phyloP scores from a whole-genome alignment of 2,113 vertebrate species.

The Cynocephalus volans region DNA sequence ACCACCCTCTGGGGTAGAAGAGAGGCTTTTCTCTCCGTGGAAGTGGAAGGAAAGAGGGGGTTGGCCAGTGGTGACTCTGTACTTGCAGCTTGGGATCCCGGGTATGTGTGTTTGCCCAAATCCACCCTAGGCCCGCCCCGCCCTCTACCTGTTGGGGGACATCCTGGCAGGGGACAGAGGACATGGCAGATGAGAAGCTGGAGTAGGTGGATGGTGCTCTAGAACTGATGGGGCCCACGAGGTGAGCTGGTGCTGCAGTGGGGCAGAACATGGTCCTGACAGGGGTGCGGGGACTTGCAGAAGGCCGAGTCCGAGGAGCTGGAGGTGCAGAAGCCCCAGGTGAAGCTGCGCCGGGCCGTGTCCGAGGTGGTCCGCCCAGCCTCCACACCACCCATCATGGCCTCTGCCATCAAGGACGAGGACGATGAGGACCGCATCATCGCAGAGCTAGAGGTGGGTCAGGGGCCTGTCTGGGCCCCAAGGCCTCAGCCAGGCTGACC shows the following conservation, averaged over 20 bases:
- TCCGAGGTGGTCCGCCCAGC: conserved; percentile 97
- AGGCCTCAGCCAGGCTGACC: neutral
- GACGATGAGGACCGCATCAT: conserved; percentile 94
- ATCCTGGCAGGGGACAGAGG: neutral
- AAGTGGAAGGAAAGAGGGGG: neutral
- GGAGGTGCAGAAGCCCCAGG: conserved; percentile 95
- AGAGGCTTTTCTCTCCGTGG: neutral
- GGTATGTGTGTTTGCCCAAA: neutral
- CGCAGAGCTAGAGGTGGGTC: conserved; percentile 94
- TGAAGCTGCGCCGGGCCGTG: conserved; percentile 94
- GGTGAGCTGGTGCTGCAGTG: neutral
- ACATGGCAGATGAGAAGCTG: neutral
- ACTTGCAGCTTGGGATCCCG: neutral
- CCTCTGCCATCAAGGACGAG: conserved; percentile 93
- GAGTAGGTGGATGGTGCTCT: neutral
- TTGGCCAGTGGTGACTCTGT: neutral
- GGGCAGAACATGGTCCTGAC: accelerated
- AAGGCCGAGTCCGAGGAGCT: conserved; percentile 96
- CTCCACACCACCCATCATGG: conserved; percentile 95
- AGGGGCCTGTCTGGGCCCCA: accelerated
- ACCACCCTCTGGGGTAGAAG: neutral
- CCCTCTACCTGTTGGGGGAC: no score
- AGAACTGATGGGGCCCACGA: accelerated
- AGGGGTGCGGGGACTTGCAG: conserved; percentile 79
- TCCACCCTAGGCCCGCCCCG: neutral